Conservation (phyloP, 2,888 invertebrate species). For the Elegia similella region DNA sequence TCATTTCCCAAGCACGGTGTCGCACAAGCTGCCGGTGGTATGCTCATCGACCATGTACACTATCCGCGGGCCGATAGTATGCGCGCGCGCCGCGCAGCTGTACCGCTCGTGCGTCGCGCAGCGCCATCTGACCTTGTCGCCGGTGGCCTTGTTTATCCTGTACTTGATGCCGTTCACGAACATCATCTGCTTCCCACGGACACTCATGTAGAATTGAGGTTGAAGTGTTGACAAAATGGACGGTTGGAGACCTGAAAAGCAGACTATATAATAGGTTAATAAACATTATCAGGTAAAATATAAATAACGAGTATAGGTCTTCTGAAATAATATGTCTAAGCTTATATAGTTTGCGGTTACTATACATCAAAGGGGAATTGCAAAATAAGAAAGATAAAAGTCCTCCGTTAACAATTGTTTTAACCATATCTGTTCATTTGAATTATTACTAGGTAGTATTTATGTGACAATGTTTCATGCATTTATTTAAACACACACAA, state of each 20-base stretch:
- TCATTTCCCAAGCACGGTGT: too few species aligned
- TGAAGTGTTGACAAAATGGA: not conserved
- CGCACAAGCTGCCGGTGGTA: slow-evolving; percentile 15
- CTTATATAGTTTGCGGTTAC: too few species aligned
- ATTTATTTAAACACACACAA: too few species aligned
- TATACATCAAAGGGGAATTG: too few species aligned
- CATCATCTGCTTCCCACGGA: not conserved
- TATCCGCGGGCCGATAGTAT: slow-evolving; percentile 41
- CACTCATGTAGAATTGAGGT: not conserved
- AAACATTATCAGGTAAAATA: not conserved
- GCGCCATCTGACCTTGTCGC: slow-evolving; percentile 44
- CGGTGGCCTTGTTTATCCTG: slow-evolving; percentile 13
- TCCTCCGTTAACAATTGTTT: too few species aligned
- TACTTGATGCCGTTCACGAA: not conserved
- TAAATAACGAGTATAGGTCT: too few species aligned
- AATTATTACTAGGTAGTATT: too few species aligned
- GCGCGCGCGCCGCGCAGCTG: slow-evolving; percentile 45
- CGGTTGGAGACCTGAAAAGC: not conserved
- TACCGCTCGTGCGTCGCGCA: slow-evolving; percentile 45
- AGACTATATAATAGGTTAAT: not conserved
- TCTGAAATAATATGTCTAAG: too few species aligned
- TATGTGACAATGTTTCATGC: too few species aligned
- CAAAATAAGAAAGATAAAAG: too few species aligned
- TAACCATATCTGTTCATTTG: too few species aligned
- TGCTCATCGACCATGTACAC: slow-evolving; percentile 43